These are phyloP conservation scores for Diadema setosum DNA, from an alignment of 35 echinoderm and acorn worm species.

Conservation along the genomic window DNA sequence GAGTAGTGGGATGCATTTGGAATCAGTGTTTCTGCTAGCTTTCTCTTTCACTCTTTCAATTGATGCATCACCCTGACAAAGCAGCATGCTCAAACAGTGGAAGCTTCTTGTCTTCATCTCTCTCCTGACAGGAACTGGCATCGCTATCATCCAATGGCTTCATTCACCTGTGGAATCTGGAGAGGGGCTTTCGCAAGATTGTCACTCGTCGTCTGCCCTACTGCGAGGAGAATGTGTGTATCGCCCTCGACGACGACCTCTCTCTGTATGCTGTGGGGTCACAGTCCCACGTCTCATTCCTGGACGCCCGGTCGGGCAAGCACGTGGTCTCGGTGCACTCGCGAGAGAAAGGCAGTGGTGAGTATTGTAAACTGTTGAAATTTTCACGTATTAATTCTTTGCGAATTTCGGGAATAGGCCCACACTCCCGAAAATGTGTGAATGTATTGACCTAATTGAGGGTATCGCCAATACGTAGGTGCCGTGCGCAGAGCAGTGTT, in stretches of 20 bases:
- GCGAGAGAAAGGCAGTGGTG: slow-evolving; percentile 81
- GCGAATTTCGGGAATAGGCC: no score
- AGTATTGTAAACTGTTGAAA: no score
- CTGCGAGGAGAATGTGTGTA: slow-evolving; percentile 82
- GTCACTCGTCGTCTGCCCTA: slow-evolving; percentile 36
- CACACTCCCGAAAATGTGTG: no score
- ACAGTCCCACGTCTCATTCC: slow-evolving; percentile 85
- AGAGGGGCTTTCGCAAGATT: slow-evolving; percentile 33
- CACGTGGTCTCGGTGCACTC: slow-evolving; percentile 49
- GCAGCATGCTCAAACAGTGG: no score
- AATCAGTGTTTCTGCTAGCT: no score
- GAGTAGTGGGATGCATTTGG: no score
- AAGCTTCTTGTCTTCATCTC: no score
- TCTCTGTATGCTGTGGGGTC: slow-evolving; percentile 95
- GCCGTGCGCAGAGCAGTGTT: no score
- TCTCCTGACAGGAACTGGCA: slow-evolving; percentile 86
- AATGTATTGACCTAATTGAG: no score
- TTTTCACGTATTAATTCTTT: no score
- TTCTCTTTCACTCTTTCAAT: not conserved
- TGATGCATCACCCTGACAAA: no score
- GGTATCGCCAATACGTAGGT: no score
- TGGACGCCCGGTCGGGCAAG: slow-evolving; percentile 61
- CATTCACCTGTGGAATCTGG: slow-evolving; percentile 72
- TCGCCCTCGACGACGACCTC: slow-evolving; percentile 60
- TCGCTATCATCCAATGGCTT: slow-evolving; percentile 71